Base-by-base conservation (phyloP, 2,888 invertebrate genomes). In the Plagodis dolabraria region DNA sequence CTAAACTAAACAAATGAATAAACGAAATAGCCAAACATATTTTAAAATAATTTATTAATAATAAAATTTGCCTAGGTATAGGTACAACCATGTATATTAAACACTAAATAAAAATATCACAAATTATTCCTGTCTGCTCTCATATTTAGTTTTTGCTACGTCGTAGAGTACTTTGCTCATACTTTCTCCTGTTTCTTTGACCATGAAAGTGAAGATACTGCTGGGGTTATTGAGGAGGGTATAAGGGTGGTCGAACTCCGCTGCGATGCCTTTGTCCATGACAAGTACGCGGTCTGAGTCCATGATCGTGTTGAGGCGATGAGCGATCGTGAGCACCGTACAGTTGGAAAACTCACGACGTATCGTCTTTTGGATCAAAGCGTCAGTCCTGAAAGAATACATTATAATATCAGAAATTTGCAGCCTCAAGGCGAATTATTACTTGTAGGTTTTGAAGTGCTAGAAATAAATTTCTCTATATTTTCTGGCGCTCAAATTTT, bases 241-340 rank as follows among this genome's bases (percentile, higher is more conserved):
- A 77, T 95, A 90, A 0, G 96, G 96, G 67, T 94, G 94, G 72
- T 95, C 96, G 66, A 94, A 96, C 87, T 96, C 96, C 50, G 94
- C 94, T 12, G 96, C 94, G 35, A 86, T 79, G 0, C 98, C 98
- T 40, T 94, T 94, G 73, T 97, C 96, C 95, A 98, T 96, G 0
- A 98, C 98, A 49, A 98, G 89, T 90, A 98, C 96, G 76, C 96
- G 94, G 83, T 97, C 96, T 5, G 96, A 97, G 86, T 98, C 98
- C 94, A 98, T 94, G 73, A 98, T 97, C 7, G 98, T 98, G 83
- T 98, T 98, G 58, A 98, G 94, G 50, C 98, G 94, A 86, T 98
- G 98, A 8, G 98, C 98, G 47, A 98, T 97, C 0, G 98, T 98
- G 10, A 98, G 86, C 5, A 98, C 98, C 0, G 98, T 98, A 80